Conservation (phyloP, 1,140 invertebrate genomes). For the Zaprionus tsacasi region DNA sequence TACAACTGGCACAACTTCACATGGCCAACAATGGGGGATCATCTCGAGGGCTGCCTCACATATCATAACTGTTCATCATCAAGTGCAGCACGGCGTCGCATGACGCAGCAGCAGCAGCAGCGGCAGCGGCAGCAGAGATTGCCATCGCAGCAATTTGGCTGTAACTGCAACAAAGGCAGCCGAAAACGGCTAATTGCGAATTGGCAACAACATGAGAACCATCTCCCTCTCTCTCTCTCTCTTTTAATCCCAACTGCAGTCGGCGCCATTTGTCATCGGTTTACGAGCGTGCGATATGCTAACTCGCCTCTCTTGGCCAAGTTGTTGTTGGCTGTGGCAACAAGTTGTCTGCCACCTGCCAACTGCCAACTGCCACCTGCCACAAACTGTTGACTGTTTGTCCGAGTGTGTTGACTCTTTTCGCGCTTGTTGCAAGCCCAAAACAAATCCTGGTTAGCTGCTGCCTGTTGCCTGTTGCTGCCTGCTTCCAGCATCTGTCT, state of each 20-base stretch:
- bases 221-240: not conserved
- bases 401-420: not conserved
- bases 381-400: constrained; percentile 17
- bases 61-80: constrained; percentile 77
- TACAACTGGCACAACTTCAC: constrained; percentile 46
- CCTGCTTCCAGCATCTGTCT: constrained; percentile 33
- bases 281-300: constrained; percentile 39
- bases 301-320: not conserved
- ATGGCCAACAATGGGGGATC: constrained; percentile 59
- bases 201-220: constrained; percentile 39
- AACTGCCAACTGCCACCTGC: constrained; percentile 44
- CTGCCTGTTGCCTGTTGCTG: not conserved
- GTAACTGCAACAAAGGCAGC: constrained; percentile 14
- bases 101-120: constrained; percentile 20
- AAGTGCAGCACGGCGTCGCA: constrained; percentile 29
- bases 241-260: not conserved
- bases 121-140: constrained; percentile 21
- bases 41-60: constrained; percentile 45
- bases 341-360: constrained; percentile 47
- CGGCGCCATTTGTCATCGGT: constrained; percentile 40
- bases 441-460: constrained; percentile 6
- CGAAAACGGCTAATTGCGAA: constrained; percentile 33
- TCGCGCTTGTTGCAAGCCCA: not conserved
- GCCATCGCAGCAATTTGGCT: constrained; percentile 30
- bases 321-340: constrained; percentile 8